Conservation (phyloP, 2,113 vertebrate genomes). For the Macaca nemestrina region DNA sequence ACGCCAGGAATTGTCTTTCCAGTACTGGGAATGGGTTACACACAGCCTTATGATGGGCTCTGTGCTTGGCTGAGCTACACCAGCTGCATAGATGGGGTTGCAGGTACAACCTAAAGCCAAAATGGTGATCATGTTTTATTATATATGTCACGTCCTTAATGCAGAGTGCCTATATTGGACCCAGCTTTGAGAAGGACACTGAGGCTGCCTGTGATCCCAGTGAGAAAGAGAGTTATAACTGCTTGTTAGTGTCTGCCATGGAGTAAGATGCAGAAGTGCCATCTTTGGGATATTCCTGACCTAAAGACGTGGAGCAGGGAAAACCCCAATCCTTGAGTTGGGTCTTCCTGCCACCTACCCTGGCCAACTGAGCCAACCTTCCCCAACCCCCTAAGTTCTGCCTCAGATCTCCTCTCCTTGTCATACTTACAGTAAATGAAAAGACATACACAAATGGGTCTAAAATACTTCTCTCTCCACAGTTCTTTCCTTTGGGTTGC, state of each 20-base stretch:
- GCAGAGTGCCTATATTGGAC: neutral
- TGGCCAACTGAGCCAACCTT: neutral
- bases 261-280: neutral
- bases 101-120: neutral
- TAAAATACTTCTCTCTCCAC: neutral
- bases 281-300: neutral
- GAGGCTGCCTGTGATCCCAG: neutral
- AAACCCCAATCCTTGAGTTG: neutral
- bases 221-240: neutral
- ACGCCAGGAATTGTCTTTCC: neutral
- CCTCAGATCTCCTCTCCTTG: neutral
- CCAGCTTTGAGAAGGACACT: neutral
- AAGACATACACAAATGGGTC: neutral
- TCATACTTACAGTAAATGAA: neutral
- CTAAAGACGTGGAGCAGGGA: neutral
- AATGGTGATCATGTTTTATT: neutral
- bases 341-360: neutral
- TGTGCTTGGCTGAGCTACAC: neutral
- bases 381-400: neutral
- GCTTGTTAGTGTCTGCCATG: neutral
- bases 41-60: neutral
- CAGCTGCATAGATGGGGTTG: neutral
- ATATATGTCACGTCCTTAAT: neutral
- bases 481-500: neutral
- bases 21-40: neutral